Evolutionary conservation across 1,140 invertebrate genomes (phyloP).

Genomic region (Diachasmimorpha longicaudata): DNA sequence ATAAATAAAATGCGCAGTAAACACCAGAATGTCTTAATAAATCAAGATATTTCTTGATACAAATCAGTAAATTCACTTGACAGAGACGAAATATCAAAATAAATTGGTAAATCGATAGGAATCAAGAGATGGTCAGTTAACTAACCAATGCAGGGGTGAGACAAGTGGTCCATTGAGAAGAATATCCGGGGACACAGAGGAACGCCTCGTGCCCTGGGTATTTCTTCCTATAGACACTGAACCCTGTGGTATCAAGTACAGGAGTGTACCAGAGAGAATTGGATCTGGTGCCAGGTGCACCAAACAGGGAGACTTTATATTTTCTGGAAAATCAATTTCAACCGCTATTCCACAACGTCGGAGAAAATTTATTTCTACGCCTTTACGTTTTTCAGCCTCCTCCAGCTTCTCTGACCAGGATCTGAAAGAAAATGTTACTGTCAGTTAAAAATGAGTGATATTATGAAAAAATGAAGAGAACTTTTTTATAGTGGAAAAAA

Average conservation of each 20-base stretch:
- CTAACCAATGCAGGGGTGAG: conserved; percentile 71
- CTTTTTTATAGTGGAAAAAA: background rate
- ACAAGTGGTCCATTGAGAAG: conserved; percentile 71
- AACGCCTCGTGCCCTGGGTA: conserved; percentile 23
- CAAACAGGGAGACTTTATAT: conserved; percentile 61
- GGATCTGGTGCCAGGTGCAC: conserved; percentile 76
- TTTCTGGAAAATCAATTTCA: conserved; percentile 55
- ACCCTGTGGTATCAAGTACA: conserved; percentile 69
- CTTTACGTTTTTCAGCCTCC: conserved; percentile 66
- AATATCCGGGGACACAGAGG: conserved; percentile 62
- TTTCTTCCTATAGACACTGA: conserved; percentile 58
- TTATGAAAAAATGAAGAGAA: background rate
- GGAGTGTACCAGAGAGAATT: conserved; percentile 72
- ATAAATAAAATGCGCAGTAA: no score
- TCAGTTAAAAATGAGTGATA: conserved; percentile 4
- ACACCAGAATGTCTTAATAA: background rate
- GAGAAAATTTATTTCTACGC: conserved; percentile 65
- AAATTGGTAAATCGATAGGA: conserved; percentile 16
- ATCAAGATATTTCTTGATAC: no score
- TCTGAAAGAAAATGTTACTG: conserved; percentile 42
- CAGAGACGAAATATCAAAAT: background rate
- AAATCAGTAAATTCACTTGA: background rate
- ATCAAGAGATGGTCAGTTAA: no score
- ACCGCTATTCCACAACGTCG: conserved; percentile 64
- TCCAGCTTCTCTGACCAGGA: conserved; percentile 60